Percentiles rank a stretch among this genome's conserved stretches.
Conservation (phyloP, 1,140 invertebrate genomes). For the Macrostomum lignano region DNA sequence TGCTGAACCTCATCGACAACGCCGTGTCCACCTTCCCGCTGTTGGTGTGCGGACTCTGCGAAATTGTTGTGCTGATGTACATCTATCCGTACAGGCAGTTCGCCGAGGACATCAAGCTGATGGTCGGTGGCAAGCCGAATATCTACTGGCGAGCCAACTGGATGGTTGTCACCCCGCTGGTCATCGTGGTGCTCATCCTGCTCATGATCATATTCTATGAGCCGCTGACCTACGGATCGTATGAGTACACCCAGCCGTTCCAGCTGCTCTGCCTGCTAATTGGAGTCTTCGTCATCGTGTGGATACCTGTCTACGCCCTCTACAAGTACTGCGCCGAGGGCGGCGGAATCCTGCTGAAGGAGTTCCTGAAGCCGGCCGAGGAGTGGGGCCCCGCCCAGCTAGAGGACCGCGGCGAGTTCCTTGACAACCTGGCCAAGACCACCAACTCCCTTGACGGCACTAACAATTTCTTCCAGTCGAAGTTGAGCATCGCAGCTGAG, state of each 20-base stretch:
- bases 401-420: constrained; percentile 10
- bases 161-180: constrained; percentile 5
- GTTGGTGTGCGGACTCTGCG: neutral
- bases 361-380: constrained; percentile 10
- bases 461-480: constrained; percentile 2
- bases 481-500: neutral
- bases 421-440: constrained; percentile 1
- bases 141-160: constrained; percentile 5
- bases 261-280: constrained; percentile 46
- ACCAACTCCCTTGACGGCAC: neutral
- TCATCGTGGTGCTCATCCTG: constrained; percentile 5
- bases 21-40: neutral
- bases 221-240: constrained; percentile 16
- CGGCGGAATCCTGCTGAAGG: constrained; percentile 10
- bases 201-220: constrained; percentile 5
- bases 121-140: constrained; percentile 44
- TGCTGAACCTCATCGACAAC: constrained; percentile 1
- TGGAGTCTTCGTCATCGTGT: constrained; percentile 33
- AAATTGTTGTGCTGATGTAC: constrained; percentile 1
- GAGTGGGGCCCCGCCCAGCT: constrained; percentile 24
- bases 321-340: constrained; percentile 16
- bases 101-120: constrained; percentile 48
- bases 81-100: constrained; percentile 25
- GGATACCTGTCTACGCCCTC: constrained; percentile 33
- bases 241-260: constrained; percentile 45